Percentiles rank a stretch among this genome's conserved stretches.
phyloP scores from a whole-genome alignment of 1,140 invertebrate genomes.

The Trinorchestia longiramus region DNA sequence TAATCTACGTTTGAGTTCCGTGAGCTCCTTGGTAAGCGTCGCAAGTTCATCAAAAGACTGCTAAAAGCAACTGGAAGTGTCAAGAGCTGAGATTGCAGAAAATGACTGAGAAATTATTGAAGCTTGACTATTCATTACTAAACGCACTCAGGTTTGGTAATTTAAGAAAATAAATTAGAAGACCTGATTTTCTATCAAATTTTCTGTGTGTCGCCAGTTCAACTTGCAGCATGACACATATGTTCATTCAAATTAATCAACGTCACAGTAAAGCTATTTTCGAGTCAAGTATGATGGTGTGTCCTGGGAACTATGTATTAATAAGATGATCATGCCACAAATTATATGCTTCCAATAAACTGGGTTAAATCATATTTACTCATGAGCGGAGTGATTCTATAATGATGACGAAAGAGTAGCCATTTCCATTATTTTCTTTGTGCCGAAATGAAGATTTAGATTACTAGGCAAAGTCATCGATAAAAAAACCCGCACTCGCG shows the following conservation, averaged over 20 bases:
- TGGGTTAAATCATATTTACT: too few relatives aligned
- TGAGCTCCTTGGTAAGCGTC: not conserved
- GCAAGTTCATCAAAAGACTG: not conserved
- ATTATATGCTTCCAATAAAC: too few relatives aligned
- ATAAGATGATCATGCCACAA: too few relatives aligned
- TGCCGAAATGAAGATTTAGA: too few relatives aligned
- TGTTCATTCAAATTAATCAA: not conserved
- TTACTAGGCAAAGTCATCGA: too few relatives aligned
- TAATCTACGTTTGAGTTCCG: not conserved
- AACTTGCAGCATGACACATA: not conserved
- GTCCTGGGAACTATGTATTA: not conserved
- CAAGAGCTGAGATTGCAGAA: not conserved
- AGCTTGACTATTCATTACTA: not conserved
- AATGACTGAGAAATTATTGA: not conserved
- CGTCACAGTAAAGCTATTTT: not conserved
- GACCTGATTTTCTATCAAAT: not conserved
- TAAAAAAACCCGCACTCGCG: too few relatives aligned
- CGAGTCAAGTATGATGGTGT: not conserved
- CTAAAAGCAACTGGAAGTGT: not conserved
- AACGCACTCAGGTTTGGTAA: not conserved
- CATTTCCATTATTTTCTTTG: too few relatives aligned
- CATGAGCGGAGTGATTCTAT: too few relatives aligned
- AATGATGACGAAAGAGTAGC: too few relatives aligned
- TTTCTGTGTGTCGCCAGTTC: not conserved
- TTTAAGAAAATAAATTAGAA: not conserved